phyloP scores from a whole-genome alignment of 2,888 invertebrate genomes.

The Unio delphinus region DNA sequence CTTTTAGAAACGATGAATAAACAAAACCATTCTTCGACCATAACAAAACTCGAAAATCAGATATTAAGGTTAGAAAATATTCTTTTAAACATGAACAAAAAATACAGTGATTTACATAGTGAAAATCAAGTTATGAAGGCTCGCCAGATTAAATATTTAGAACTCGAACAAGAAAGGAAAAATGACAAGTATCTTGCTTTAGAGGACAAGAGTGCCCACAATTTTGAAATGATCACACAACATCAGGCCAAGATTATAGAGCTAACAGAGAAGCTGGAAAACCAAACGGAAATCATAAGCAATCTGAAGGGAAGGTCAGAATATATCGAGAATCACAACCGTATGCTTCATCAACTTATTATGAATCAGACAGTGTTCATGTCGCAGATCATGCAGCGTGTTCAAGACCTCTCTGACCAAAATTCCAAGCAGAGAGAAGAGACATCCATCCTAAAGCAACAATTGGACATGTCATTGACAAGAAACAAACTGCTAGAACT shows the following conservation, averaged over 20 bases:
- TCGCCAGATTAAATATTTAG: conserved; percentile 44
- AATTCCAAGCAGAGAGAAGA: conserved; percentile 41
- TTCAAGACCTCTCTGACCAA: conserved; percentile 49
- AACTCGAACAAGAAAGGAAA: conserved; percentile 37
- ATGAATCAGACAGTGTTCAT: conserved; percentile 58
- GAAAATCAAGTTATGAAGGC: conserved; percentile 50
- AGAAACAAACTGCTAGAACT: conserved; percentile 23
- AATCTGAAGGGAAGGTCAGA: conserved; percentile 39
- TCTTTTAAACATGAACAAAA: conserved; percentile 55
- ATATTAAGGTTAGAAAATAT: conserved; percentile 62
- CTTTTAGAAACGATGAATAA: conserved; percentile 51
- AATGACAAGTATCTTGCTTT: conserved; percentile 19
- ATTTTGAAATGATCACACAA: conserved; percentile 41
- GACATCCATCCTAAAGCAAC: conserved; percentile 22
- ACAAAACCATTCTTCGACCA: conserved; percentile 49
- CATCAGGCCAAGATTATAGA: conserved; percentile 53
- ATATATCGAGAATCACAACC: conserved; percentile 55
- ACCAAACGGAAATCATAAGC: conserved; percentile 45
- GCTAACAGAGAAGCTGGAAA: conserved; percentile 42
- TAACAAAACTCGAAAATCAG: conserved; percentile 58
- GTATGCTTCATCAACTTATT: conserved; percentile 50
- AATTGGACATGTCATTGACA: background rate
- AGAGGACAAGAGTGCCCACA: conserved; percentile 31
- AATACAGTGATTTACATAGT: conserved; percentile 41
- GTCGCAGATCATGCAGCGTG: conserved; percentile 50